Evolutionary conservation across 2,888 invertebrate species (phyloP), one percentile per base, ranked within the genome.

Genomic region (Theretra japonica): DNA sequence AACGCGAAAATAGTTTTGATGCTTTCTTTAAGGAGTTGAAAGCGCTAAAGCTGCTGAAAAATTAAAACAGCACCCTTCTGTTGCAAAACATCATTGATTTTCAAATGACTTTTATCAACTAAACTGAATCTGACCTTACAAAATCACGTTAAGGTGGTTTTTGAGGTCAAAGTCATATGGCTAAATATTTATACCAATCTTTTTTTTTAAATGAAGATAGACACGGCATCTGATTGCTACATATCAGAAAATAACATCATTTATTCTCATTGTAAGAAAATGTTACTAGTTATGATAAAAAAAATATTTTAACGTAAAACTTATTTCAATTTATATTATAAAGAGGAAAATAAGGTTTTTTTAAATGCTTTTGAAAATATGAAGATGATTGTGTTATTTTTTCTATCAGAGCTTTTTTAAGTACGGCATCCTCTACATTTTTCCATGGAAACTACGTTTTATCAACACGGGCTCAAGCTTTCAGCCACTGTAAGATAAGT

Each of bases 81-180:
- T 84, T 88, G 87, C 89, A 89, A 90, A 91, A 90, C 85, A 77
- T 86, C 91, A 92, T 92, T 88, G 91, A 92, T 92, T 92, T 91
- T 89, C 83, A 81, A 86, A 85, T 82, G 79, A 81, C 77, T 87
- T 84, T 87, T 87, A 86, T 88, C 87, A 82, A 82, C 74, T 84
- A 85, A 88, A 88, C 87, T 86, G 80, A 79, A 79, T 81, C 75
- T 81, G 79, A 83, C 86, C 84, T 84, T 83, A 80, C 79, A 75
- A 78, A 79, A 77, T 71, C 57, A 58, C 77, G 79, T 68, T 78
- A 80, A 82, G 79, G 77, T 76, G 41, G 74, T 70, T 68, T 50
- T 53, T 21, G 50, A 53, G 72, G 69, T 62, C 65, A 73, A 76
- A 79, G 76, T 41, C 15, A 28, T 30, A 58, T 30, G 59, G 59